phyloP scores from a whole-genome alignment of 2,888 invertebrate genomes.

The Stenichneumon culpator region DNA sequence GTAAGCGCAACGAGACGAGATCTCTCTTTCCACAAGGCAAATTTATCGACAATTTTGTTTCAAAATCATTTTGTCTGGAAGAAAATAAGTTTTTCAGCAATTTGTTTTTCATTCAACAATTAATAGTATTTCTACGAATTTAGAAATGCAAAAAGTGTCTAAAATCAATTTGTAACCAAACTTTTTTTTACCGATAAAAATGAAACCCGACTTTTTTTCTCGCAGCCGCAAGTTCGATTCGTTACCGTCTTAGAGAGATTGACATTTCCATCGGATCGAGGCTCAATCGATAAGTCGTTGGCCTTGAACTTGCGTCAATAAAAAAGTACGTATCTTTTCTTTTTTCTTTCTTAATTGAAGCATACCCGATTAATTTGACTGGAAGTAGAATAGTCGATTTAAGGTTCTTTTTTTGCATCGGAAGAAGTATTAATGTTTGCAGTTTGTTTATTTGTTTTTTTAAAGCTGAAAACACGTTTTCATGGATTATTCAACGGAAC shows the following conservation, averaged over 20 bases:
- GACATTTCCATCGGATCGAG: not conserved
- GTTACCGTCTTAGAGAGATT: not conserved
- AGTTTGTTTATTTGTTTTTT: not conserved
- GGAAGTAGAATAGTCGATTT: not conserved
- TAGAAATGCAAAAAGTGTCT: too few relatives aligned
- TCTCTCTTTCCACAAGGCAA: not conserved
- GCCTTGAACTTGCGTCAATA: not conserved
- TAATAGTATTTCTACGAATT: too few relatives aligned
- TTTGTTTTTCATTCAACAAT: too few relatives aligned
- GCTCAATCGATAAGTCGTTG: not conserved
- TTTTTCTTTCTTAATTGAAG: not conserved
- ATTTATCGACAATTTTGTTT: too few relatives aligned
- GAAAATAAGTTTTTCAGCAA: too few relatives aligned
- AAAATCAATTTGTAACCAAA: too few relatives aligned
- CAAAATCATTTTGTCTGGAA: too few relatives aligned
- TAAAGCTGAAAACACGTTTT: constrained; percentile 36
- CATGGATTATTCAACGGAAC: constrained; percentile 38
- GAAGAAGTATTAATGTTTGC: not conserved
- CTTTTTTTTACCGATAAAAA: too few relatives aligned
- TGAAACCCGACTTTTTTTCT: too few relatives aligned
- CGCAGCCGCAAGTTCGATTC: not conserved
- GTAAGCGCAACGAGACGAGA: constrained; percentile 47
- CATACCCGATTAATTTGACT: not conserved
- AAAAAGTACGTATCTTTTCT: not conserved
- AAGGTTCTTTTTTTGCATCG: not conserved